A percentile compares a stretch with the other conserved stretches of the same genome.
phyloP scores from a whole-genome alignment of 2,113 vertebrate genomes.

The Oxyura jamaicensis region DNA sequence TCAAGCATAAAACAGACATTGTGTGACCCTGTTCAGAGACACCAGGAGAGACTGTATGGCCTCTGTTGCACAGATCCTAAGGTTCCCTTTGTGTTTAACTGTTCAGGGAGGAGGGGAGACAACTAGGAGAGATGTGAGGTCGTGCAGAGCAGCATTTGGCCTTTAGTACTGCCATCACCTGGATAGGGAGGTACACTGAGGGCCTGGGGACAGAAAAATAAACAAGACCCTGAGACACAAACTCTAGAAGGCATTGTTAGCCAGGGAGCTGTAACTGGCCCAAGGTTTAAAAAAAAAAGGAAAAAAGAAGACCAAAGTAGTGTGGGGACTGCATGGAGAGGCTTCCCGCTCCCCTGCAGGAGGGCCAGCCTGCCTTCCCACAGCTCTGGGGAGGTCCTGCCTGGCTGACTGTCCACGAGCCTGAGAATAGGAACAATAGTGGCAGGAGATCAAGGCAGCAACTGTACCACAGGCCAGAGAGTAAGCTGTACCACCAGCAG shows the following conservation, averaged over 20 bases:
- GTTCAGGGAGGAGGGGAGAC: background rate
- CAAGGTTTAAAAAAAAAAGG: background rate
- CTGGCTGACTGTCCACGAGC: background rate
- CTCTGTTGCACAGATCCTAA: background rate
- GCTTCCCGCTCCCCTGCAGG: background rate
- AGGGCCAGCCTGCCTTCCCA: background rate
- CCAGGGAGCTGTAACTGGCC: background rate
- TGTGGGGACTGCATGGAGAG: background rate
- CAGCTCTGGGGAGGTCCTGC: slow-evolving; percentile 17
- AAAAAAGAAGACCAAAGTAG: background rate
- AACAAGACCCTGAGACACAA: background rate
- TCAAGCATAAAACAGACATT: background rate
- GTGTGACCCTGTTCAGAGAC: background rate
- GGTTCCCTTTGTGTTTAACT: background rate
- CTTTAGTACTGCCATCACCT: background rate
- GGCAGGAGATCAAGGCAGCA: slow-evolving; percentile 42
- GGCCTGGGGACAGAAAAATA: background rate
- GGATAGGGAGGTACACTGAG: background rate
- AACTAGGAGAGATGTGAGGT: background rate
- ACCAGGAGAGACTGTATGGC: background rate
- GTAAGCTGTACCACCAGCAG: slow-evolving; percentile 16
- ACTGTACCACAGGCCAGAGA: background rate
- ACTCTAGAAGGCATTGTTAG: background rate
- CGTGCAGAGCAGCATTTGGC: background rate
- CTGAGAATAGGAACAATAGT: slow-evolving; percentile 43